Base-by-base conservation (phyloP, 2,797 vertebrate genomes). In the Phaenicophaeus curvirostris region DNA sequence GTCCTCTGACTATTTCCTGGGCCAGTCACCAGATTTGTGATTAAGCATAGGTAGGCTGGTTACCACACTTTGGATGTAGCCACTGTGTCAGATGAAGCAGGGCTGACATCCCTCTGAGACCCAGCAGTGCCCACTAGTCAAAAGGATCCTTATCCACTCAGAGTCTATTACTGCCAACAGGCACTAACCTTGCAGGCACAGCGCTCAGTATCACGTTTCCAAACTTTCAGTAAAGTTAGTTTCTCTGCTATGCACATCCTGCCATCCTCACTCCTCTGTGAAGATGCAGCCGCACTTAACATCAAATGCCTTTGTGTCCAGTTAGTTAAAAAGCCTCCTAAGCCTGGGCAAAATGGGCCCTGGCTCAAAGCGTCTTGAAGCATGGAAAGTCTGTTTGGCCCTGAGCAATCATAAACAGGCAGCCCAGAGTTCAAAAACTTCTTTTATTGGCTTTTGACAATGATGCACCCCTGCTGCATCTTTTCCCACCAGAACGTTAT, bases 191-290 rank as follows among this genome's bases (percentile, higher is more conserved):
- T 71, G 61, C 31, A 51, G 31, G 30, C 41, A 44, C 48, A 37
- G 16, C 5, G 13, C 30, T n/a, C 37, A 63, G 55, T 4, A 2
- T 5, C 30, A 72, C 31, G 0, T 37, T 46, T 50, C 33, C 67
- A 80, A 39, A 18, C 20, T 42, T 17, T 65, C 33, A 31, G 25
- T 27, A 28, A 59, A 68, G n/a, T 18, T 23, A 50, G 12, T 30
- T 75, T 71, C 57, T 71, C 57, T 65, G 58, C 25, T 61, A 13
- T 18, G 41, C 21, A 37, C 1, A 0, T 44, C 85, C n/a, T 71
- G 18, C 42, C 33, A 63, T 17, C 28, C 30, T 55, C 41, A 28
- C 21, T 33, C 21, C 53, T 46, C 59, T 46, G 18, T 48, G 33
- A 58, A 42, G 15, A 75, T 20, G 20, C 30, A 82, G 27, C 11